Evolutionary conservation across 2,888 invertebrate genomes (phyloP).

Genomic region (Diadegma fenestrale): DNA sequence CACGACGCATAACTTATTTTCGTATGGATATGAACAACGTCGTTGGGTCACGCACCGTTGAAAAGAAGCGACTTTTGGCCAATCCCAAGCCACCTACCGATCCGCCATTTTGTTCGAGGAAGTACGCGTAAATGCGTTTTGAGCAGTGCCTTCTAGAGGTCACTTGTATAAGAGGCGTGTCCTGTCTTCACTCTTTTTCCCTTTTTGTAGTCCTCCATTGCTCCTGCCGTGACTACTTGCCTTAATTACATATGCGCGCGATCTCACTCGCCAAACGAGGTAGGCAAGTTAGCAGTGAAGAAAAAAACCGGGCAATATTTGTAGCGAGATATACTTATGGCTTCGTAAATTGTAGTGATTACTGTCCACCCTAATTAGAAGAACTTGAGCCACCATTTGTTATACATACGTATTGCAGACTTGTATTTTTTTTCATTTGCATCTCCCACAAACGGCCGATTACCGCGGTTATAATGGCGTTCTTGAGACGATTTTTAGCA

Average conservation of each 20-base stretch:
- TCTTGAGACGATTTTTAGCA: background rate
- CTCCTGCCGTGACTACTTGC: conserved; percentile 47
- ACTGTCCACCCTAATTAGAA: conserved; percentile 18
- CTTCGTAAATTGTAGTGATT: conserved; percentile 12
- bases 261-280: conserved; percentile 56
- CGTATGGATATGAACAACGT: conserved; percentile 41
- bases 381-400: conserved; percentile 33
- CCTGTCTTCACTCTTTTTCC: conserved; percentile 16
- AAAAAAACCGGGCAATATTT: conserved; percentile 26
- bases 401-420: background rate
- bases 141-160: conserved; percentile 62
- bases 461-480: background rate
- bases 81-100: conserved; percentile 63
- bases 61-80: conserved; percentile 59
- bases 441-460: background rate
- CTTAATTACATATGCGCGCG: conserved; percentile 66
- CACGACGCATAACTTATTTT: background rate
- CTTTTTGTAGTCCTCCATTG: conserved; percentile 22
- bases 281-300: conserved; percentile 35
- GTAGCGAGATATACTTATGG: conserved; percentile 9
- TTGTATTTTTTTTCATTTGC: background rate
- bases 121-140: conserved; percentile 65
- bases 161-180: conserved; percentile 69
- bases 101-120: conserved; percentile 74
- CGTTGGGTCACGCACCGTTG: conserved; percentile 67